These are phyloP conservation scores for Bradypodion ventrale DNA, from an alignment of 2,797 vertebrate genomes.

Conservation along the genomic window DNA sequence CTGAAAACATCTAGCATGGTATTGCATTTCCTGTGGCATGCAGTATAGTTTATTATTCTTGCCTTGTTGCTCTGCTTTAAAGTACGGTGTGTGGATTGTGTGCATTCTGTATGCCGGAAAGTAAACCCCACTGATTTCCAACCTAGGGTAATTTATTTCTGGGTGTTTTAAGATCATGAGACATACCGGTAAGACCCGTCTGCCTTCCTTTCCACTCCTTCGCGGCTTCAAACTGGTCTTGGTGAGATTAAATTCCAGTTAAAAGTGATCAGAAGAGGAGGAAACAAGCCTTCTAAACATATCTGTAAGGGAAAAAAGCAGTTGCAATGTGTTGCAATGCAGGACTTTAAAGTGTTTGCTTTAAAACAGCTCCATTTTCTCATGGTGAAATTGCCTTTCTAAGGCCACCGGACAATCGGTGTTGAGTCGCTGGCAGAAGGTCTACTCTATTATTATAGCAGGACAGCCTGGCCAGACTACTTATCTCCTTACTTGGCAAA, in stretches of 20 bases:
- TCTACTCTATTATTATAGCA: no score
- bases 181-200: not conserved
- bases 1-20: slow-evolving; percentile 26
- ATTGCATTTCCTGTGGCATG: no score
- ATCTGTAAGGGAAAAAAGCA: slow-evolving; percentile 73
- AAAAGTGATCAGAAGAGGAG: slow-evolving; percentile 60
- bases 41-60: not conserved
- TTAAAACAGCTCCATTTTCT: slow-evolving; percentile 72
- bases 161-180: not conserved
- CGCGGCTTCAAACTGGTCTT: slow-evolving; percentile 56
- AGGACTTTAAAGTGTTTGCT: slow-evolving; percentile 64
- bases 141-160: not conserved
- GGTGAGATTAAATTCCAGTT: slow-evolving; percentile 71
- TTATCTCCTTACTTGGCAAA: no score
- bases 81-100: not conserved
- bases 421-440: no score
- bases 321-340: slow-evolving; percentile 69
- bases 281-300: slow-evolving; percentile 73
- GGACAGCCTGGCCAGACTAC: no score
- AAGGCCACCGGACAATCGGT: no score
- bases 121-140: not conserved
- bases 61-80: not conserved
- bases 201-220: not conserved
- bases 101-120: not conserved
- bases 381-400: not conserved